Base-by-base conservation (phyloP, 2,113 vertebrate species). In the Neotragus pygmaeus region DNA sequence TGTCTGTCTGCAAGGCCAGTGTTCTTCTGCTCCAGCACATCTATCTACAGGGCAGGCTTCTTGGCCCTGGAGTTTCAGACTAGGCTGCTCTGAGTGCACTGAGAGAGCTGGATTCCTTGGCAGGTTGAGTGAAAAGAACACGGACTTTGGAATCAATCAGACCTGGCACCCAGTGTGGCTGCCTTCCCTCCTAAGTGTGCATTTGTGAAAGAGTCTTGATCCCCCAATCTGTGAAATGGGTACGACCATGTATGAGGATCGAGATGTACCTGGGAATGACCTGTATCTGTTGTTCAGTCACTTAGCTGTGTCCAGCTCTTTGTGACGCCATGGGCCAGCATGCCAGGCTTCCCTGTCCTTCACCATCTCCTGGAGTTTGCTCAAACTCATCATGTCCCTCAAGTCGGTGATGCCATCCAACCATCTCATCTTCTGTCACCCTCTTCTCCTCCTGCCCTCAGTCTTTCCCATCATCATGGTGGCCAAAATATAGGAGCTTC, bases 201-300 rank as follows among this genome's bases (percentile, higher is more conserved):
- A 51, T 10, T 51, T 2, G 0, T 49, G 47, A 30, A 36, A 1
- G 21, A 75, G n/a, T 66, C 81, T 73, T 4, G 1, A 39, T 53
- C 21, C 85, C 19, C 33, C 45, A 3, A 0, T n/a, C 28, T 94
- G 43, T 47, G 43, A 60, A 84, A 80, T 33, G 82, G 78, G 77
- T 12, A 2, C 3, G 33, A 7, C 14, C 30, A 1, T 7, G 0
- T 1, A 3, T 1, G 4, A 53, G 77, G 33, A 25, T 9, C 49
- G 27, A 73, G 27, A 14, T 13, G 3, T 5, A 5, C 10, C 45
- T 62, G 36, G 36, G 77, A 36, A 73, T 83, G n/a, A 57, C 30
- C 27, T 1, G 7, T 6, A 0, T 15, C 13, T 0, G 27, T 33
- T 39, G 70, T 73, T 43, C 36, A 43, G 23, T 75, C 21, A 43